A percentile compares a stretch with the other conserved stretches of the same genome.
Conservation (phyloP, 2,888 invertebrate genomes). For the Caenorhabditis panamensis region DNA sequence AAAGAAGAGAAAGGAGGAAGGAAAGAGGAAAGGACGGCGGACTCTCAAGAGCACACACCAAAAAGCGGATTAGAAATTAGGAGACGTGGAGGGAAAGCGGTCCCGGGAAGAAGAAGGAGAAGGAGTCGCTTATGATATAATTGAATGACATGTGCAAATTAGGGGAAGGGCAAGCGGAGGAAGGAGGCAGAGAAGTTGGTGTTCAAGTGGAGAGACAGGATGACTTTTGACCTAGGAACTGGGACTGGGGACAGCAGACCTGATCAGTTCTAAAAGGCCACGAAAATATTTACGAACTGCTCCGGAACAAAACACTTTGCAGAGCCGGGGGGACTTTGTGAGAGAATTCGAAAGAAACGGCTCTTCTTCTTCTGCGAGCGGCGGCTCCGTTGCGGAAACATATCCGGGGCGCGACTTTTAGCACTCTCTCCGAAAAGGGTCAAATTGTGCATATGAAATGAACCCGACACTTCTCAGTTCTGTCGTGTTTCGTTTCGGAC, state of each 20-base stretch:
- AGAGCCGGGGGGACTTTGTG: neutral
- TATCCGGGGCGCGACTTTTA: conserved; percentile 20
- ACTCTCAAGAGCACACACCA: conserved; percentile 23
- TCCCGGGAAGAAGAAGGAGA: too few species aligned
- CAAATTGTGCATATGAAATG: conserved; percentile 59
- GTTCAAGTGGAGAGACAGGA: too few species aligned
- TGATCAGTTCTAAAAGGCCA: too few species aligned
- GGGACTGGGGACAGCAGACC: too few species aligned
- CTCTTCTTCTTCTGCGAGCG: conserved; percentile 30
- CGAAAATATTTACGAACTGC: too few species aligned
- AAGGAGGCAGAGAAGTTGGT: too few species aligned
- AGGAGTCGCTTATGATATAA: conserved; percentile 48
- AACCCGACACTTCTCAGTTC: conserved; percentile 18
- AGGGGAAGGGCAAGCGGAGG: neutral
- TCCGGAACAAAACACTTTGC: too few species aligned
- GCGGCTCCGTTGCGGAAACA: conserved; percentile 22
- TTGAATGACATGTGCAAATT: conserved; percentile 36
- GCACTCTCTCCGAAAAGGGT: conserved; percentile 33
- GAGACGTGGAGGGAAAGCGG: conserved; percentile 13
- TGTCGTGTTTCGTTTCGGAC: conserved; percentile 17
- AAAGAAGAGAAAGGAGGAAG: neutral
- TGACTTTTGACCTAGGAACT: too few species aligned
- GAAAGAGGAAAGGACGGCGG: conserved; percentile 9
- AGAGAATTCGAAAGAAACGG: neutral
- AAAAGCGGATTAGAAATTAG: conserved; percentile 49